These are phyloP conservation scores for Scolopax rusticola DNA, from an alignment of 2,797 vertebrate genomes.

Conservation along the genomic window DNA sequence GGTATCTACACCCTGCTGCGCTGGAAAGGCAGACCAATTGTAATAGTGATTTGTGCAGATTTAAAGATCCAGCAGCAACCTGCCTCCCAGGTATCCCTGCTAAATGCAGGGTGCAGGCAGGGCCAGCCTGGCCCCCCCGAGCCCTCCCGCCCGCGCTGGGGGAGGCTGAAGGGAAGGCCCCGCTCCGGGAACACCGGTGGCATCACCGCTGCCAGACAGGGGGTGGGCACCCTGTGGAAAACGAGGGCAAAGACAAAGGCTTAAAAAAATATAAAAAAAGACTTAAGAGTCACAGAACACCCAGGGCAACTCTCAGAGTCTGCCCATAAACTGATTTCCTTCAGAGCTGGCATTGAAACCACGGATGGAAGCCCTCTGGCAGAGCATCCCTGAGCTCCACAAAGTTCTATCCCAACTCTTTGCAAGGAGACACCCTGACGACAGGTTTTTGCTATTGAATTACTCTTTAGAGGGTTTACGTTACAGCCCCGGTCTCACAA, in stretches of 20 bases:
- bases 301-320: rapidly evolving
- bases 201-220: neutral
- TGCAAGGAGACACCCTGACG: rapidly evolving
- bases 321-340: rapidly evolving
- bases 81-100: neutral
- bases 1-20: neutral
- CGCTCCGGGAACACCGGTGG: rapidly evolving
- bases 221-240: neutral
- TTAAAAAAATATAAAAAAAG: no score
- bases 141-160: rapidly evolving
- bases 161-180: neutral
- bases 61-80: neutral
- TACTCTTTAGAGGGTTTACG: rapidly evolving
- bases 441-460: neutral
- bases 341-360: neutral
- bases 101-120: rapidly evolving
- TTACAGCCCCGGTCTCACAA: rapidly evolving
- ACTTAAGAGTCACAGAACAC: rapidly evolving
- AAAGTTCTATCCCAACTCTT: rapidly evolving
- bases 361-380: rapidly evolving
- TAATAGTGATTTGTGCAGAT: neutral
- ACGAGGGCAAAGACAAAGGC: neutral
- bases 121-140: neutral
- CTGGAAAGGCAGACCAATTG: neutral
- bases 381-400: neutral